Evolutionary conservation across 2,888 invertebrate genomes (phyloP).

Genomic region (Agonopterix subpropinquella): DNA sequence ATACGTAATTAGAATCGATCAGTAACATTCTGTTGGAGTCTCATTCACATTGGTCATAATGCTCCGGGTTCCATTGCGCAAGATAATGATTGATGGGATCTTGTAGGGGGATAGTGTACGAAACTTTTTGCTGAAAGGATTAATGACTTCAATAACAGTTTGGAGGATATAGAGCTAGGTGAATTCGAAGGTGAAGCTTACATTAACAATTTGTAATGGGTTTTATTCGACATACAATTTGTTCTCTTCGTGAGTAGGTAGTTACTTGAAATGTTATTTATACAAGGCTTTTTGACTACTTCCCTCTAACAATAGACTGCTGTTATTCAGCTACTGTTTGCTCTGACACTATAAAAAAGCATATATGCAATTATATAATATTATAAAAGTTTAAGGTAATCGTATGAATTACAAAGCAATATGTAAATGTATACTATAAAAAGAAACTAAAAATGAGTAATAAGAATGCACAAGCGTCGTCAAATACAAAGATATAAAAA

Average conservation of each 20-base stretch:
- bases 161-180: neutral
- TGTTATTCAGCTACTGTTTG: too few relatives aligned
- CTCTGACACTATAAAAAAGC: too few relatives aligned
- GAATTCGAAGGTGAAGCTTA: constrained; percentile 1
- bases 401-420: too few relatives aligned
- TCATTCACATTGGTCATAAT: constrained; percentile 53
- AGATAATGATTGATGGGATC: constrained; percentile 58
- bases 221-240: constrained; percentile 10
- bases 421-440: too few relatives aligned
- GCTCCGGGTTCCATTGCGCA: constrained; percentile 46
- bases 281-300: too few relatives aligned
- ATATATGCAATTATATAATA: too few relatives aligned
- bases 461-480: too few relatives aligned
- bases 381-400: too few relatives aligned
- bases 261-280: neutral
- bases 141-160: constrained; percentile 22
- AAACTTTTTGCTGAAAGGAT: constrained; percentile 52
- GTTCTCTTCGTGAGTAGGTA: neutral
- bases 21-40: constrained; percentile 21
- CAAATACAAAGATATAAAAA: too few relatives aligned
- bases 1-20: constrained; percentile 68
- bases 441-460: too few relatives aligned
- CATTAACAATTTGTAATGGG: constrained; percentile 8
- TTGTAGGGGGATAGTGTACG: constrained; percentile 12
- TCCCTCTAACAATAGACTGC: too few relatives aligned